Evolutionary conservation across 2,113 vertebrate species (phyloP), one percentile per base, ranked within the genome.

Genomic region (Malurus melanocephalus): DNA sequence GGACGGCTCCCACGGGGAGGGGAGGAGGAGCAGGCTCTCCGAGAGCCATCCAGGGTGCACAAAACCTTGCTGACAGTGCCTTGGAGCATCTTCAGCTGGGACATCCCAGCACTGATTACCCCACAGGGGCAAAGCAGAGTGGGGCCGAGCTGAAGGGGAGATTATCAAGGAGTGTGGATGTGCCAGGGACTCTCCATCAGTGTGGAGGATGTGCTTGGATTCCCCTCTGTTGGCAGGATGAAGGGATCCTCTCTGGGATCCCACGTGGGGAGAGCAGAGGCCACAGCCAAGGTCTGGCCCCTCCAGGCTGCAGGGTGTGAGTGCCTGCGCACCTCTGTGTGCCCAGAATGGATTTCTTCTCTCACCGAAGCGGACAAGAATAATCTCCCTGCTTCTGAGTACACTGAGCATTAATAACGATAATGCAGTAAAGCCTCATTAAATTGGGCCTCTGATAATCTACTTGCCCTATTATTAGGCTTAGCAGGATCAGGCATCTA

Each of bases 341-440:
- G 81, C 78, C 2, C 2, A 9, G 72, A 79, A 80, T 69, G 78
- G 92, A 88, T 94, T 94, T 88, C 80, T 88, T 87, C 71, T 66
- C 80, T 85, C 84, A 16, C 88, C 23, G 13, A 87, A 56, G 75
- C 68, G 8, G 67, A 77, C 80, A 82, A 93, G 90, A 92, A 60
- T 95, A 90, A 93, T 93, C 92, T 88, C 86, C 43, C 64, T 42
- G 92, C 74, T 88, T 90, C 92, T 67, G 86, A 94, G 86, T 81
- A 87, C 90, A 24, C 90, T 40, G 81, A 92, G 90, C 90, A 90
- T 90, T 95, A 93, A 90, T 93, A 94, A 90, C 18, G 76, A 83
- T 94, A 93, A 95, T 94, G 94, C 88, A 77, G 87, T 89, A 94
- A 95, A 94, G 87, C 94, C 93, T 93, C 94, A 93, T 95, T 93